Evolutionary conservation across 2,888 invertebrate species (phyloP).

Genomic region (Adela reaumurella): DNA sequence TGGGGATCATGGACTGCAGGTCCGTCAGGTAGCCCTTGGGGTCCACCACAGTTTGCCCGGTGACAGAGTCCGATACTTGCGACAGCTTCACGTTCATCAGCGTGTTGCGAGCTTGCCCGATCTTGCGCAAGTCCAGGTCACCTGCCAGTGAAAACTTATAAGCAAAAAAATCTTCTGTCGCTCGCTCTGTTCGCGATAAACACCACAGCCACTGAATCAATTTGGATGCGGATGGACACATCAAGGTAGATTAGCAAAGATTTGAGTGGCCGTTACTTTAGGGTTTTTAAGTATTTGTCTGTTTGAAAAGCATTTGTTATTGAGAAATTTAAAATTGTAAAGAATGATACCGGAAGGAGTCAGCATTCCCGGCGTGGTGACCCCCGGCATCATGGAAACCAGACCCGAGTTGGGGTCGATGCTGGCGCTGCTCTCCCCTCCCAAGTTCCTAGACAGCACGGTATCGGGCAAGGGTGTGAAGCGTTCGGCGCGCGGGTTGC

Average conservation of each 20-base stretch:
- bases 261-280: no score
- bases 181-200: no score
- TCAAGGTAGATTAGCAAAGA: no score
- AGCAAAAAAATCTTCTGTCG: no score
- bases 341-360: conserved; percentile 65
- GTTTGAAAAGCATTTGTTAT: no score
- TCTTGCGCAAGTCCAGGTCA: conserved; percentile 95
- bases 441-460: conserved; percentile 80
- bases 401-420: conserved; percentile 84
- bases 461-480: conserved; percentile 98
- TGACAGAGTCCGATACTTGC: conserved; percentile 96
- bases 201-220: no score
- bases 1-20: conserved; percentile 98
- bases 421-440: conserved; percentile 73
- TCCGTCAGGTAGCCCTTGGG: conserved; percentile 99
- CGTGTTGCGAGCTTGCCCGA: conserved; percentile 97
- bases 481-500: conserved; percentile 93
- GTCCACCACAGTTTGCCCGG: conserved; percentile 98
- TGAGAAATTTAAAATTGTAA: no score
- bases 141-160: no score
- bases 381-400: conserved; percentile 84
- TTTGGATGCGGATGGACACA: no score
- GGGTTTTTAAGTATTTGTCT: no score
- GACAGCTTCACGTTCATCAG: conserved; percentile 98
- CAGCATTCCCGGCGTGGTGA: conserved; percentile 81